A percentile compares a stretch with the other conserved stretches of the same genome.
phyloP scores from a whole-genome alignment of 1,140 invertebrate species.

The Drosophila funebris region DNA sequence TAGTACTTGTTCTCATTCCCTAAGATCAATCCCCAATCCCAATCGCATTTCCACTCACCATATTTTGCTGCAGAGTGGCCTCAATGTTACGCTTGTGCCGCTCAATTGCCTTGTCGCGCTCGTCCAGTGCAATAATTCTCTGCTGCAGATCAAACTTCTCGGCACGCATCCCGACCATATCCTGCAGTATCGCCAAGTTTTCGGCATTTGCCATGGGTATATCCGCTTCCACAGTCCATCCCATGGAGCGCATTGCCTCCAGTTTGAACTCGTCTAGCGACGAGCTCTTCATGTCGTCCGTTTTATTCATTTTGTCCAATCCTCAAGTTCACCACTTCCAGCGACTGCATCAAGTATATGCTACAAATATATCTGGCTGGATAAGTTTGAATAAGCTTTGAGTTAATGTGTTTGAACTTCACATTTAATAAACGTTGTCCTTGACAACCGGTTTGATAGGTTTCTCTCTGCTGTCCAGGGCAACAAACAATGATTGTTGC shows the following conservation, averaged over 20 bases:
- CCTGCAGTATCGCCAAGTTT: constrained; percentile 86
- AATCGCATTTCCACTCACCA: constrained; percentile 66
- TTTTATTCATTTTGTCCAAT: constrained; percentile 46
- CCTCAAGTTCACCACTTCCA: not conserved
- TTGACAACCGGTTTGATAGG: constrained; percentile 27
- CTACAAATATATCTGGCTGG: not conserved
- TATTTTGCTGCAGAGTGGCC: constrained; percentile 84
- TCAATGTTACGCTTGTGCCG: constrained; percentile 84
- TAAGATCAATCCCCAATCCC: not conserved
- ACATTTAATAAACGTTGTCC: constrained; percentile 14
- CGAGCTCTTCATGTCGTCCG: constrained; percentile 62
- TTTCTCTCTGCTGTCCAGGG: not conserved
- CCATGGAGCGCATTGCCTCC: constrained; percentile 83
- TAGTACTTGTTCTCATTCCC: not conserved
- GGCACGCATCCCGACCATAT: constrained; percentile 54
- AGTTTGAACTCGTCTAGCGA: constrained; percentile 65
- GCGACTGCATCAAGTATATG: not conserved
- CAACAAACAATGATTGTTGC: constrained; percentile 1
- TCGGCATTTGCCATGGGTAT: constrained; percentile 89
- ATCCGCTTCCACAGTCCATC: constrained; percentile 87
- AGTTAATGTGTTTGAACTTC: not conserved
- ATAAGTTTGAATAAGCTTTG: constrained; percentile 1
- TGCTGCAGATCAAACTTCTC: constrained; percentile 61
- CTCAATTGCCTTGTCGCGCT: constrained; percentile 70
- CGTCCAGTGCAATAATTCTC: constrained; percentile 54